phyloP scores from a whole-genome alignment of 2,113 vertebrate species.

The Ciconia boyciana region DNA sequence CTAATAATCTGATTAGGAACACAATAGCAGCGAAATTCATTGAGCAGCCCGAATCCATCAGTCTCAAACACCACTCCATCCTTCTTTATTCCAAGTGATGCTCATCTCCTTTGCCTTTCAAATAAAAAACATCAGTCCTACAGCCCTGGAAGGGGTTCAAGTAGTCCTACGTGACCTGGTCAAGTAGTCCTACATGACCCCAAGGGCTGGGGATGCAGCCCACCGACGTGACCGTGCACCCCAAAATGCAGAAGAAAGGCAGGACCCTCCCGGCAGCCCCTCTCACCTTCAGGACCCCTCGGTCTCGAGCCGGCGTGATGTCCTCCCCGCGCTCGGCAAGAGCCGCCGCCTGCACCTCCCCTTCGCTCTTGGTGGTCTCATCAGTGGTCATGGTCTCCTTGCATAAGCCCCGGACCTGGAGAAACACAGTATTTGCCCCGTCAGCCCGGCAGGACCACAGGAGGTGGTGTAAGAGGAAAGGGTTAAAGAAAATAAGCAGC shows the following conservation, averaged over 20 bases:
- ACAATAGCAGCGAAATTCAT: constrained; percentile 23
- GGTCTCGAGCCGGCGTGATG: constrained; percentile 82
- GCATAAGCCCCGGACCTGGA: constrained; percentile 6
- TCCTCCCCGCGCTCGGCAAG: constrained; percentile 82
- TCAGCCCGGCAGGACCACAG: background rate
- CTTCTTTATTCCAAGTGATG: background rate
- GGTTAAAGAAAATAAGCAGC: background rate
- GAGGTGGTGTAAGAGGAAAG: background rate
- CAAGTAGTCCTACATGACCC: background rate
- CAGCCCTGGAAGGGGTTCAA: background rate
- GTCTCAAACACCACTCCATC: background rate
- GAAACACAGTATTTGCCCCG: background rate
- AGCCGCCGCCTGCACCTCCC: constrained; percentile 66
- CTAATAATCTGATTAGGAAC: constrained; percentile 30
- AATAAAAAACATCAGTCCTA: background rate
- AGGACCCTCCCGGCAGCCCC: background rate
- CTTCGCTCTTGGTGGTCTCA: constrained; percentile 78
- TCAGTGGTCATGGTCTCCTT: constrained; percentile 86
- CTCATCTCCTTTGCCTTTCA: background rate
- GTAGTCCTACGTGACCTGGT: too few relatives aligned
- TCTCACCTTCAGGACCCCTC: constrained; percentile 89
- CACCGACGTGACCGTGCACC: accelerated
- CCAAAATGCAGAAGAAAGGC: background rate
- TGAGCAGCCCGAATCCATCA: background rate
- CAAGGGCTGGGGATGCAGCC: background rate